Conservation (phyloP, 2,797 vertebrate genomes). For the Scyliorhinus canicula region DNA sequence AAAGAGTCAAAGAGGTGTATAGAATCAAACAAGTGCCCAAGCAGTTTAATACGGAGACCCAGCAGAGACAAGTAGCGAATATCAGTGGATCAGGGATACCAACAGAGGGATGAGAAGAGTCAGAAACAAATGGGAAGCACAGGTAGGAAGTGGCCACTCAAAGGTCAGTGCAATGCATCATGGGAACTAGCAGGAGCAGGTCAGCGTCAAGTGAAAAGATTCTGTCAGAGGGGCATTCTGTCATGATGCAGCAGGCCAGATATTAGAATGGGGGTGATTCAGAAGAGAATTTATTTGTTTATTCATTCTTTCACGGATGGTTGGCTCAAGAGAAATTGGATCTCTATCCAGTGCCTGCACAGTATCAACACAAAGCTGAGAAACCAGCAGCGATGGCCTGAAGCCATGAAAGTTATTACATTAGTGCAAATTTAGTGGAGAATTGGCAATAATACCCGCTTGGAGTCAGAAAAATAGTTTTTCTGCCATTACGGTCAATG, state of each 20-base stretch:
- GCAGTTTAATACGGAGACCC: not conserved
- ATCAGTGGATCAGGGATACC: not conserved
- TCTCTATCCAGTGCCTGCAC: not conserved
- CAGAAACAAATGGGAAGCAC: not conserved
- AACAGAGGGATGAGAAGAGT: not conserved
- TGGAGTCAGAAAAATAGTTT: not conserved
- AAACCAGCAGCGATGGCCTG: not conserved
- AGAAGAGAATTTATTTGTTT: not conserved
- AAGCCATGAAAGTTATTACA: not conserved
- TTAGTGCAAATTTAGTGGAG: not conserved
- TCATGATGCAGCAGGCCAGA: not conserved
- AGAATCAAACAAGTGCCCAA: not conserved
- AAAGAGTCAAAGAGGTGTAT: not conserved
- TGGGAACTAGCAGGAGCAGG: not conserved
- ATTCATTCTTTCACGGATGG: no score
- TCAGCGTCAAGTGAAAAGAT: not conserved
- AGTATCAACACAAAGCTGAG: no score
- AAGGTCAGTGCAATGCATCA: not conserved
- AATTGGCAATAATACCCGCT: not conserved
- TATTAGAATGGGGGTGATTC: not conserved
- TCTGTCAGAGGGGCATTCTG: not conserved
- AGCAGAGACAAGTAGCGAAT: not conserved
- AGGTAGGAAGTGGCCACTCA: not conserved
- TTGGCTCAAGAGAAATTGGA: not conserved
- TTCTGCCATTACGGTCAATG: not conserved